phyloP scores from a whole-genome alignment of 2,797 vertebrate genomes.

The Lutra lutra region DNA sequence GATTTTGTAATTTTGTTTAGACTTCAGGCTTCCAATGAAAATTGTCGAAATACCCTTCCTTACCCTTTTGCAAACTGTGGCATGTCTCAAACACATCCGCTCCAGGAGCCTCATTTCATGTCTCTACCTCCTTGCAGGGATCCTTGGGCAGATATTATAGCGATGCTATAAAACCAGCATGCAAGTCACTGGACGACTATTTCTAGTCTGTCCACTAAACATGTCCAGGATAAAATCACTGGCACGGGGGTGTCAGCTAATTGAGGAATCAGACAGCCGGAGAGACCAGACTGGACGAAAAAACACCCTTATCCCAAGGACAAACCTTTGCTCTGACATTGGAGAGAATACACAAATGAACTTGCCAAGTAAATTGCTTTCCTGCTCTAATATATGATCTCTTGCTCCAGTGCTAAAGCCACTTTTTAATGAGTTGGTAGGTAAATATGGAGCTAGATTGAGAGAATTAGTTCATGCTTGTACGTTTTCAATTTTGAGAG shows the following conservation, averaged over 20 bases:
- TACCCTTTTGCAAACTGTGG: background rate
- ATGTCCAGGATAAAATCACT: conserved; percentile 59
- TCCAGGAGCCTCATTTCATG: background rate
- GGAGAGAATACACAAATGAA: conserved; percentile 41
- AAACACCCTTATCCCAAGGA: conserved; percentile 68
- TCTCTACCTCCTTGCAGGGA: background rate
- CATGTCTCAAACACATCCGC: background rate
- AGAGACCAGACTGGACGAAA: background rate
- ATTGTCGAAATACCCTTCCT: conserved; percentile 9
- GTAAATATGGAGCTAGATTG: conserved; percentile 62
- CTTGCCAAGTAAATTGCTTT: conserved; percentile 58
- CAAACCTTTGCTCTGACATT: conserved; percentile 47
- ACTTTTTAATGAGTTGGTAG: conserved; percentile 60
- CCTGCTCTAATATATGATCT: conserved; percentile 37
- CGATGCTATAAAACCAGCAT: background rate
- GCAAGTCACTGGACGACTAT: conserved; percentile 38
- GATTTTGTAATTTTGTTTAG: conserved; percentile 34
- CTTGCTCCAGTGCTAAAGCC: conserved; percentile 53
- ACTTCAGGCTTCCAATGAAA: background rate
- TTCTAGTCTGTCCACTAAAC: conserved; percentile 58
- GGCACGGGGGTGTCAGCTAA: conserved; percentile 61
- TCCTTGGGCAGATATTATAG: background rate
- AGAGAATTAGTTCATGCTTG: conserved; percentile 55
- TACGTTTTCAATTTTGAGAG: conserved; percentile 51
- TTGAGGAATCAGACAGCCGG: conserved; percentile 53